Base-by-base conservation (phyloP, 2,888 invertebrate species). In the Tolmerus cingulatus region DNA sequence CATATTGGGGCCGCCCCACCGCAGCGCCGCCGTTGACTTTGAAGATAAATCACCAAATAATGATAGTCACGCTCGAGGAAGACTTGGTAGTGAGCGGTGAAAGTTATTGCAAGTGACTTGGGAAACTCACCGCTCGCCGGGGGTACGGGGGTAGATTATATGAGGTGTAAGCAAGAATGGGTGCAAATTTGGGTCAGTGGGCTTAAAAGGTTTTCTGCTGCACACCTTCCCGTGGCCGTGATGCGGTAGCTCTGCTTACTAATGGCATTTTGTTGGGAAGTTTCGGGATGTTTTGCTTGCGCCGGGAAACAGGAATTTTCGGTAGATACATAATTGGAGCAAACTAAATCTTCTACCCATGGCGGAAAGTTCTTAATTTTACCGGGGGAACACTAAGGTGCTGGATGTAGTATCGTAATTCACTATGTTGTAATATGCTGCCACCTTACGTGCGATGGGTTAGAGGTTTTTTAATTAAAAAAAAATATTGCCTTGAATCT, bases 151-250 rank as follows among this genome's bases (percentile, higher is more conserved):
- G 5, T 23, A 66, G 82, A 82, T 82, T 82, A 51, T 51, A 55
- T 66, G 82, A 82, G 82, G 82, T 57, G 66, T 82, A 82, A 66
- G 66, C 16, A 82, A 55, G 82, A 82, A 82, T 82, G 82, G 82
- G 82, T 37, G 82, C 37, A 12, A 55, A 82, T 82, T 82, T 66
- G 37, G 82, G 82, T 82, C 82, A 82, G 37, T 57, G 57, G 66
- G 34, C 57, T 82, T 82, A 66, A 82, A 57, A 57, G 82, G 55
- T 82, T 82, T 37, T 37, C 19, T 8, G 57, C n/a, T 76, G 40
- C 76, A 76, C 76, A 76, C 76, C 34, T 76, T 37, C 12, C 37
- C 40, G 30, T 76, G 76, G 27, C 37, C 37, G 76, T 66, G 23
- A 9, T 19, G 27, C 9, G 66, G 66, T 66, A 0, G 27, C 2